These are phyloP conservation scores for Grus americana DNA, from an alignment of 2,113 vertebrate species.

Conservation along the genomic window DNA sequence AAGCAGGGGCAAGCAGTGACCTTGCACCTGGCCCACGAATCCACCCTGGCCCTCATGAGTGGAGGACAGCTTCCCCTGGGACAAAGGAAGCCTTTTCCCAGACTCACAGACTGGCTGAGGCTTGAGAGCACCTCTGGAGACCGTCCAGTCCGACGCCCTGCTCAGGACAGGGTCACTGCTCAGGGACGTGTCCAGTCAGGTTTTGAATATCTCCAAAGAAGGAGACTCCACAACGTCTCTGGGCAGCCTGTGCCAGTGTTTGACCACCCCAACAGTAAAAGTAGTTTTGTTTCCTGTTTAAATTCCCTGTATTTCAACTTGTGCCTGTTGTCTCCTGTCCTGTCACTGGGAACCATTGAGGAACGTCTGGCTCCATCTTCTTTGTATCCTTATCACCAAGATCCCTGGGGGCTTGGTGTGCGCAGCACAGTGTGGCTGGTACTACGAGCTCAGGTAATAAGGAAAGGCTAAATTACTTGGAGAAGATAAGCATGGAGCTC, in stretches of 20 bases:
- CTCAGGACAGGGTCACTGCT: background rate
- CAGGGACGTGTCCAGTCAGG: background rate
- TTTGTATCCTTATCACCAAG: background rate
- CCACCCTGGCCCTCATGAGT: accelerated
- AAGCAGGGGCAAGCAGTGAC: background rate
- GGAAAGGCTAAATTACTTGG: background rate
- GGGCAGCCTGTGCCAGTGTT: background rate
- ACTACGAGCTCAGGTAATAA: background rate
- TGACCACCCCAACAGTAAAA: background rate
- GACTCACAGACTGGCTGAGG: background rate
- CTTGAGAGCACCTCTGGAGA: background rate
- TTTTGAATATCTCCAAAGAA: background rate
- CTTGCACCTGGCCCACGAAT: background rate
- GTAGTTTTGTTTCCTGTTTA: background rate
- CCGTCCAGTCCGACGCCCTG: background rate
- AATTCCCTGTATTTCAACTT: background rate
- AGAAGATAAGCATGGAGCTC: background rate
- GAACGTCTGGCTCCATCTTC: background rate
- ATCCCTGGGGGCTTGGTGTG: background rate
- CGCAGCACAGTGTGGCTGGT: background rate
- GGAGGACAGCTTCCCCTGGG: background rate
- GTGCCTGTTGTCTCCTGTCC: background rate
- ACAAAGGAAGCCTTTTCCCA: background rate
- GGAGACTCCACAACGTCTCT: background rate
- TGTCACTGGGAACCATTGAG: background rate